Percentiles rank a stretch among this genome's conserved stretches.
These are phyloP conservation scores for Agapostemon virescens DNA, from an alignment of 2,888 invertebrate genomes.

Conservation along the genomic window DNA sequence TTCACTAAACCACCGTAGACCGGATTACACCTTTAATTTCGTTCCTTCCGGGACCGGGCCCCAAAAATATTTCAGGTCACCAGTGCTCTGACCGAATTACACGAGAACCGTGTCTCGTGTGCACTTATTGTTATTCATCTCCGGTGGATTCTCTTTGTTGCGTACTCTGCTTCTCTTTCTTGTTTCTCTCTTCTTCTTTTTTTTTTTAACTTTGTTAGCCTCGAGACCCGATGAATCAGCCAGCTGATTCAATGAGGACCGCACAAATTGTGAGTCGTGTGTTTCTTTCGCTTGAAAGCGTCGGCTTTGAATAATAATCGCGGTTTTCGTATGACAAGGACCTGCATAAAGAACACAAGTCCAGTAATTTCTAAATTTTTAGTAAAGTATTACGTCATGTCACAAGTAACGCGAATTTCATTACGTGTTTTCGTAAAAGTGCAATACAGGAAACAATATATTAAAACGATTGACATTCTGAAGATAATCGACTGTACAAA, in stretches of 20 bases:
- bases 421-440: too few species aligned
- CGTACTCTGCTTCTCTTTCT: background rate
- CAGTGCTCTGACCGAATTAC: constrained; percentile 49
- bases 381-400: too few species aligned
- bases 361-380: background rate
- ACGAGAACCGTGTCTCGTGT: background rate
- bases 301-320: background rate
- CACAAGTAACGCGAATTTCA: too few species aligned
- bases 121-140: constrained; percentile 5
- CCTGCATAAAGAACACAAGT: background rate
- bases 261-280: background rate
- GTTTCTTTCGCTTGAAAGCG: background rate
- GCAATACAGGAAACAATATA: too few species aligned
- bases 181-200: too few species aligned
- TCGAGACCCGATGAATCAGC: constrained; percentile 21
- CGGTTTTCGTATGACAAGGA: background rate
- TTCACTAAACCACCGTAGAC: constrained; percentile 60
- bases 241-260: constrained; percentile 7
- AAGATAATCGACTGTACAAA: too few species aligned
- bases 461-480: too few species aligned
- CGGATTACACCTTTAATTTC: constrained; percentile 56
- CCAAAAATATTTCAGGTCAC: constrained; percentile 27
- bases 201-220: background rate
- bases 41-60: constrained; percentile 21
- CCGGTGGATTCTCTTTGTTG: background rate